Conservation (phyloP, 2,113 vertebrate genomes). For the Erythrocercus mccallii region DNA sequence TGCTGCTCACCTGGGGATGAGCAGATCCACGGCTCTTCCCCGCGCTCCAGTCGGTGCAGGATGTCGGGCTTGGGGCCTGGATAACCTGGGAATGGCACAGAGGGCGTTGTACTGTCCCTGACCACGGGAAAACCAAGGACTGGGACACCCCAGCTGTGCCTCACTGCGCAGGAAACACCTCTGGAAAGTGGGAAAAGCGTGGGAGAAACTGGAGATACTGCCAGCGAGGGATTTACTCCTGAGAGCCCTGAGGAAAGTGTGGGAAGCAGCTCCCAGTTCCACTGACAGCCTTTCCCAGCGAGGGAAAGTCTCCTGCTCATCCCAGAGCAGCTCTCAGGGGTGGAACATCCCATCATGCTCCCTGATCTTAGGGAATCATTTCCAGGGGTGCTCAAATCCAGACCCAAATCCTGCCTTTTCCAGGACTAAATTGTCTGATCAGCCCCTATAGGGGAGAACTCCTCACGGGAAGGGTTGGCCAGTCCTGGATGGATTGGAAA, state of each 20-base stretch:
- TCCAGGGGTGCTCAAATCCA: background rate
- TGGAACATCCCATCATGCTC: background rate
- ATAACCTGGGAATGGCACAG: background rate
- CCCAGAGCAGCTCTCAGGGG: fast-evolving
- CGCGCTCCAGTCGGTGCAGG: background rate
- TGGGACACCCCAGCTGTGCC: background rate
- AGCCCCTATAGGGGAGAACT: background rate
- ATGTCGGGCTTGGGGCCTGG: slow-evolving; percentile 27
- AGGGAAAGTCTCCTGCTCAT: background rate
- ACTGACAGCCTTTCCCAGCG: fast-evolving
- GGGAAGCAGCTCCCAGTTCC: fast-evolving
- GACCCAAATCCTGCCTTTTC: background rate
- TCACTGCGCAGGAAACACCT: background rate
- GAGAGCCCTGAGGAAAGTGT: background rate
- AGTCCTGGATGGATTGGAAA: background rate
- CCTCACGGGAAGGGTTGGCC: background rate
- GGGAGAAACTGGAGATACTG: fast-evolving
- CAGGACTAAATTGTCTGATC: background rate
- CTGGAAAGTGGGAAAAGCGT: background rate
- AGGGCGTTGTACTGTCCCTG: fast-evolving
- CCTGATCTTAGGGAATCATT: background rate
- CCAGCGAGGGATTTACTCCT: background rate
- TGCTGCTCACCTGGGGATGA: background rate
- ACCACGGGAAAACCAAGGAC: fast-evolving
- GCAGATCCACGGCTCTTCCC: slow-evolving; percentile 32